Conservation (phyloP, 2,113 vertebrate species). For the Haemorhous mexicanus region DNA sequence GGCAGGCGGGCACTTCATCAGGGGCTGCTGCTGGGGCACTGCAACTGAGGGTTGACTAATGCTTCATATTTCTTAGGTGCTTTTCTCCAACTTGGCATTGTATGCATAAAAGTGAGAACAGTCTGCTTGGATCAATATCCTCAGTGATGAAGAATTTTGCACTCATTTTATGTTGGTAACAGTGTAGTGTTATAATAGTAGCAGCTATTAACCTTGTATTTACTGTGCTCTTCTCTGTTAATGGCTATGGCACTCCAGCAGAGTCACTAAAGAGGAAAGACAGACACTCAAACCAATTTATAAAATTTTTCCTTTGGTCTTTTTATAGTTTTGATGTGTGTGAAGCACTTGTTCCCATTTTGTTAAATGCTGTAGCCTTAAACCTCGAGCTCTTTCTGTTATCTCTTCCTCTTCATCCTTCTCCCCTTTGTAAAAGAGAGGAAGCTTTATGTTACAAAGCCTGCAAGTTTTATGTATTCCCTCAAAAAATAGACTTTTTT, state of each 20-base stretch:
- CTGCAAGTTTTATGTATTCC: not conserved
- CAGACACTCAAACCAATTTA: not conserved
- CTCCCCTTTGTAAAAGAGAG: not conserved
- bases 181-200: not conserved
- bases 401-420: not conserved
- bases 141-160: not conserved
- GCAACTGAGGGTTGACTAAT: not conserved
- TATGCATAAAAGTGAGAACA: not conserved
- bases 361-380: not conserved
- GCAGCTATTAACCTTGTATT: not conserved
- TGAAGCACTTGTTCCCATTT: not conserved
- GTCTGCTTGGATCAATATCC: not conserved
- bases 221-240: not conserved
- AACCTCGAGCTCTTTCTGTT: not conserved
- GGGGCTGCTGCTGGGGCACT: not conserved
- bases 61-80: not conserved
- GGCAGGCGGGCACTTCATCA: not conserved
- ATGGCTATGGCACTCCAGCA: not conserved
- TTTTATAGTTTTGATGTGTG: not conserved
- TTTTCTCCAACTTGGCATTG: not conserved
- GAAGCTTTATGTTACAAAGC: not conserved
- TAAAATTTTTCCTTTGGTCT: not conserved
- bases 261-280: not conserved
- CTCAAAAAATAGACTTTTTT: not conserved
- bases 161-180: not conserved